Conservation (phyloP, 2,797 vertebrate genomes). For the Sparidentex hasta region DNA sequence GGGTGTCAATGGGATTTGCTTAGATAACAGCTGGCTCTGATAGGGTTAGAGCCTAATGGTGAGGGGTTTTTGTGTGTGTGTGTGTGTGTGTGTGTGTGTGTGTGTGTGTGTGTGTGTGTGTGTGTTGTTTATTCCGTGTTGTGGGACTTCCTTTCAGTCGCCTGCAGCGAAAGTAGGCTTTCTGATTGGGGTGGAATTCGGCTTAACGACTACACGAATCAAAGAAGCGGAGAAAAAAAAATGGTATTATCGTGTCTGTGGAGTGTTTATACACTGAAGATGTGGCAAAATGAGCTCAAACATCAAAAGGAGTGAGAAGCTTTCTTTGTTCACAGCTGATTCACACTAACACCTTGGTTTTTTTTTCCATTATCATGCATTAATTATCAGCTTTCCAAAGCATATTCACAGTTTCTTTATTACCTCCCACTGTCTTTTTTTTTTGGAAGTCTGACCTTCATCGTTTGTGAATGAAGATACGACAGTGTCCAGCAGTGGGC, state of each 20-base stretch:
- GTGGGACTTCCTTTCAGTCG: conserved; percentile 50
- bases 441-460: conserved; percentile 78
- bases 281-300: background rate
- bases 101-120: too few relatives aligned
- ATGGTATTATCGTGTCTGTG: background rate
- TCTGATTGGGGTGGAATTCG: conserved; percentile 43
- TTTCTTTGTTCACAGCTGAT: conserved; percentile 12
- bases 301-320: conserved; percentile 14
- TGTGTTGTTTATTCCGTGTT: conserved; percentile 58
- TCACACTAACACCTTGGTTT: conserved; percentile 1
- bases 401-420: conserved; percentile 18
- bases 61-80: conserved; percentile 40
- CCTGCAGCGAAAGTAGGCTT: conserved; percentile 50
- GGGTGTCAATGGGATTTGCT: conserved; percentile 34
- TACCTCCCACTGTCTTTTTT: conserved; percentile 3
- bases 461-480: conserved; percentile 65
- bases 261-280: background rate
- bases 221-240: background rate
- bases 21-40: conserved; percentile 49
- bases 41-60: conserved; percentile 32
- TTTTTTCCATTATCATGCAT: background rate
- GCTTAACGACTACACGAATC: conserved; percentile 9
- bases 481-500: conserved; percentile 81
- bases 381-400: background rate
- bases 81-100: background rate